A percentile compares a stretch with the other conserved stretches of the same genome.
Evolutionary conservation across 2,113 vertebrate species (phyloP).

Genomic region (human): GRCh38 chr5:101619501-101620000

Average conservation of each 20-base stretch:
- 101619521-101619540: neutral
- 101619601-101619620: neutral
- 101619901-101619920: slow-evolving; percentile 22
- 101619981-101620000: neutral
- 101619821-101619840: neutral
- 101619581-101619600: neutral
- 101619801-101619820: neutral
- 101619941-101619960: neutral
- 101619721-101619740: neutral
- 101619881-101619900: neutral
- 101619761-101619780: neutral
- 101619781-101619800: slow-evolving; percentile 27
- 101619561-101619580: neutral
- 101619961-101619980: neutral
- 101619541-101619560: neutral
- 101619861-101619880: neutral
- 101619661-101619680: neutral
- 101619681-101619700: neutral
- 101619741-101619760: neutral
- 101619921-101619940: slow-evolving; percentile 17
- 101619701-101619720: neutral
- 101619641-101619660: neutral
- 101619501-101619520: neutral
- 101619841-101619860: slow-evolving; percentile 15
- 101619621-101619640: neutral